These are phyloP conservation scores for Probaryconus sp. DNA, from an alignment of 1,140 invertebrate species.

Conservation along the genomic window DNA sequence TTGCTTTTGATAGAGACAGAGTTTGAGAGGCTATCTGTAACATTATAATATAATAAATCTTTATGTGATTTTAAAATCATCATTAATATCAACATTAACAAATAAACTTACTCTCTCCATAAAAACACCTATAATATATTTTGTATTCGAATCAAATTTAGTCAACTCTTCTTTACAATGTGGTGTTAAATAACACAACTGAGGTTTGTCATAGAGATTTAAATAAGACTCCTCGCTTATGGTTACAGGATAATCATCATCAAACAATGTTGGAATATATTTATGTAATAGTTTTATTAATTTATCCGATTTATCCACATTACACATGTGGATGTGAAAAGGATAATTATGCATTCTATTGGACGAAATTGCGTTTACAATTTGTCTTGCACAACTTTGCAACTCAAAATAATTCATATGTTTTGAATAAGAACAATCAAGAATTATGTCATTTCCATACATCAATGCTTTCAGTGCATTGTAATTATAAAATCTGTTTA, in stretches of 20 bases:
- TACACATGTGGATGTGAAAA: constrained; percentile 88
- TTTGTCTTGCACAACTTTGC: constrained; percentile 86
- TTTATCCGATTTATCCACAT: constrained; percentile 79
- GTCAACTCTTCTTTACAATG: constrained; percentile 84
- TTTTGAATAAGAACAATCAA: constrained; percentile 89
- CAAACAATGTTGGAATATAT: constrained; percentile 84
- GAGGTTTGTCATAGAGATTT: constrained; percentile 88
- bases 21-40: constrained; percentile 82
- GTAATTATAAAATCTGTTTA: constrained; percentile 82
- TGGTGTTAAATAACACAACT: constrained; percentile 92
- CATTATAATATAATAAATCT: constrained; percentile 4
- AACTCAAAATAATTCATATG: constrained; percentile 85
- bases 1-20: constrained; percentile 91
- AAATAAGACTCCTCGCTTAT: constrained; percentile 87
- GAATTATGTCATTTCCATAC: constrained; percentile 85
- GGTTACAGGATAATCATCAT: constrained; percentile 86
- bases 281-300: constrained; percentile 80
- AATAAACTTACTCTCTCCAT: constrained; percentile 85
- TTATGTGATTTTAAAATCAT: no score
- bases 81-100: background rate
- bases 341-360: constrained; percentile 86
- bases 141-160: constrained; percentile 85
- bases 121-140: constrained; percentile 93
- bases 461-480: constrained; percentile 81
- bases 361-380: constrained; percentile 82